Percentiles rank a stretch among this genome's conserved stretches.
phyloP scores from a whole-genome alignment of 2,797 vertebrate genomes.

The Onychomys leucogaster region DNA sequence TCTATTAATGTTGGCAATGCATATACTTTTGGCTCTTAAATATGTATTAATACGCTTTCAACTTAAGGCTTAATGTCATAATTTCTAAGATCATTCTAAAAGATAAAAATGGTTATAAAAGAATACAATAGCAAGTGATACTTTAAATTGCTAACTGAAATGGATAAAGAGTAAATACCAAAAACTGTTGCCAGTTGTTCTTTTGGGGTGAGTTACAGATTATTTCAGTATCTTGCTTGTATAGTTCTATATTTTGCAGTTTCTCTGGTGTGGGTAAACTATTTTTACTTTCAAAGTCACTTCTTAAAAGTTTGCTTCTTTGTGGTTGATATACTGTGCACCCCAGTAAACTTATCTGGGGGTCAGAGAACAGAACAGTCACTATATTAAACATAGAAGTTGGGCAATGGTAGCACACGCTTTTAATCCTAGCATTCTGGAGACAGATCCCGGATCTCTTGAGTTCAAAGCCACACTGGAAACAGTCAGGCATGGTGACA shows the following conservation, averaged over 20 bases:
- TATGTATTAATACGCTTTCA: neutral
- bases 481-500: no score
- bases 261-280: neutral
- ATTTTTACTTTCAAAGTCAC: neutral
- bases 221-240: slow-evolving; percentile 39
- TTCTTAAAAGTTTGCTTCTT: neutral
- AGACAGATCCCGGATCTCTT: no score
- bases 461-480: no score
- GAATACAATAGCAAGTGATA: neutral
- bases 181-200: neutral
- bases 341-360: no score
- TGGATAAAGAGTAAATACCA: slow-evolving; percentile 12
- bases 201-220: neutral
- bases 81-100: neutral
- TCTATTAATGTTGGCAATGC: neutral
- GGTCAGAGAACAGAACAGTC: no score
- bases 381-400: no score
- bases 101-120: neutral
- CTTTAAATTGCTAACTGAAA: slow-evolving; percentile 26
- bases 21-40: neutral
- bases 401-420: no score
- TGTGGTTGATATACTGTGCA: neutral
- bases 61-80: neutral
- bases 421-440: no score
- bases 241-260: neutral